Evolutionary conservation across 2,888 invertebrate genomes (phyloP).

Genomic region (Ophion ellenae): DNA sequence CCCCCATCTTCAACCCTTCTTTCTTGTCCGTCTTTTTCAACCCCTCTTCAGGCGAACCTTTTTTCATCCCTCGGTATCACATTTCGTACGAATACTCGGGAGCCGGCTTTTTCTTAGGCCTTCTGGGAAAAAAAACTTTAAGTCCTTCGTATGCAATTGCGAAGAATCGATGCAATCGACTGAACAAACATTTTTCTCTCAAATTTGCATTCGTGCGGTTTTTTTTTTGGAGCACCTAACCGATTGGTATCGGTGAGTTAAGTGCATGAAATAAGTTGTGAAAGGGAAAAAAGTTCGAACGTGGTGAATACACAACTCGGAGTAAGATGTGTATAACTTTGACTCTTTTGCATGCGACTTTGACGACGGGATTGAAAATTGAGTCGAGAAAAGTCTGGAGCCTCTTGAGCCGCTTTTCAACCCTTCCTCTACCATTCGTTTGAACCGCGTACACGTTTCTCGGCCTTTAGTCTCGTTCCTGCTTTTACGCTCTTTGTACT

Average conservation of each 20-base stretch:
- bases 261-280: too few relatives aligned
- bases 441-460: conserved; percentile 50
- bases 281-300: too few relatives aligned
- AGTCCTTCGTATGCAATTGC: too few relatives aligned
- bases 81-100: neutral
- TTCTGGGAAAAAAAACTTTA: too few relatives aligned
- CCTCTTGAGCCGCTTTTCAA: conserved; percentile 42
- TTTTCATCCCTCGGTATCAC: neutral
- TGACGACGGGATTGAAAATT: conserved; percentile 55
- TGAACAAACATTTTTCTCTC: too few relatives aligned
- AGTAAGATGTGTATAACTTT: neutral
- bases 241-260: too few relatives aligned
- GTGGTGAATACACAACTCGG: neutral
- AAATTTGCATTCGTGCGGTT: too few relatives aligned
- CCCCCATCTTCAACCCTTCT: neutral
- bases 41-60: neutral
- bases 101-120: too few relatives aligned
- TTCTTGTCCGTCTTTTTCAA: conserved; percentile 2
- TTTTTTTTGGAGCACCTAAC: too few relatives aligned
- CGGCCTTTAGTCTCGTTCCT: conserved; percentile 35
- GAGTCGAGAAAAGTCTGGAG: conserved; percentile 48
- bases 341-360: conserved; percentile 18
- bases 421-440: conserved; percentile 15
- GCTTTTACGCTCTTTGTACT: conserved; percentile 55
- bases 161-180: too few relatives aligned